Base-by-base conservation (phyloP, 1,140 invertebrate species). In the Achroia grisella region DNA sequence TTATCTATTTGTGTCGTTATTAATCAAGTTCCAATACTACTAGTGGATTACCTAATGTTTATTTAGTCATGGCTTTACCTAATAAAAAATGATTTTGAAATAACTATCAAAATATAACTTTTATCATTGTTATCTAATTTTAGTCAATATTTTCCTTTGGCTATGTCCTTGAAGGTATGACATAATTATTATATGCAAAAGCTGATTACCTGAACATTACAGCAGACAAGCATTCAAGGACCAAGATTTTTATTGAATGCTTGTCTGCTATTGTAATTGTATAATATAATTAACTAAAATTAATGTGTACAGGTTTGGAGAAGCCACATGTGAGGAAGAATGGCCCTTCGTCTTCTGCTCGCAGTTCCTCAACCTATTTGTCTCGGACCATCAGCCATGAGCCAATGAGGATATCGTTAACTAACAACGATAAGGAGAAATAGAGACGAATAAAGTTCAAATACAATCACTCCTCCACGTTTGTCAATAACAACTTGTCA, bases 301-400 rank as follows among this genome's bases (percentile, higher is more conserved):
- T 60, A 67, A 71, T 67, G 63, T 60, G 12, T 40, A 62, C 80
- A 84, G 80, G 80, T 49, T 41, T 84, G 66, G 74, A 73, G 68
- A 80, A 77, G 48, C 63, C 71, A 29, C 73, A 77, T 47, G 61
- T 60, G 39, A 68, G 71, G 63, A 80, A 82, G 58, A 76, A 76
- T 28, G 74, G 73, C 15, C 44, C 55, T 6, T n/a, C 17, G 0
- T 74, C 75, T 5, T 72, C 78, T 4, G 71, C 53, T 14, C 66
- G 80, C 9, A 85, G 78, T 0, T 82, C 78, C 0, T 79, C 78
- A 13, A 85, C 81, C 4, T 75, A 81, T 61, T 65, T 85, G 29
- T 85, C 81, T 4, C 59, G 78, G 17, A 75, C 78, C 40, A 72
- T 85, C 56, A 85, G 81, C n/a, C 78, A 85, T 9, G 76, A 84